phyloP scores from a whole-genome alignment of 2,797 vertebrate genomes.

The Sebastes iracundus region DNA sequence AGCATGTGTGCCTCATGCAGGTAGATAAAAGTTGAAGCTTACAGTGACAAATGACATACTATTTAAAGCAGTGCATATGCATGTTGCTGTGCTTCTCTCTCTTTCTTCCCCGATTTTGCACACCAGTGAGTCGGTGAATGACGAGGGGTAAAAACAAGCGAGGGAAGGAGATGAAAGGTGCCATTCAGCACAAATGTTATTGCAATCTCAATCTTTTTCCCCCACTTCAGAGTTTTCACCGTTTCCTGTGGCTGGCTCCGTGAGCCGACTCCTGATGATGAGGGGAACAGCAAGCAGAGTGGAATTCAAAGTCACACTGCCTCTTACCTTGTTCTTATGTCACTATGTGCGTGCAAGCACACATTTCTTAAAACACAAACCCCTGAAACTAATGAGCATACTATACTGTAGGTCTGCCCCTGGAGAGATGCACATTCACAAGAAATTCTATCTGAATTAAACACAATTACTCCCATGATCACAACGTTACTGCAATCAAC shows the following conservation, averaged over 20 bases:
- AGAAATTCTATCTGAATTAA: conserved; percentile 11
- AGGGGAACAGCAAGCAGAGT: conserved; percentile 12
- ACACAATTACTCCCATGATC: neutral
- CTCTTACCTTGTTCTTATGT: conserved; percentile 16
- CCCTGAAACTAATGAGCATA: conserved; percentile 8
- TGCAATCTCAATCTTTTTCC: conserved; percentile 54
- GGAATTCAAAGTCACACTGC: conserved; percentile 43
- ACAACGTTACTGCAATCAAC: neutral
- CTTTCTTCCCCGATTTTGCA: neutral
- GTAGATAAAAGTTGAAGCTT: neutral
- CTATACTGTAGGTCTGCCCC: neutral
- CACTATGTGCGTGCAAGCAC: neutral
- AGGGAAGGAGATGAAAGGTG: conserved; percentile 41
- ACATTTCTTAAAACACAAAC: conserved; percentile 15
- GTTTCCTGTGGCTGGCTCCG: conserved; percentile 35
- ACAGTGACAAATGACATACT: neutral
- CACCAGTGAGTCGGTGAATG: conserved; percentile 6
- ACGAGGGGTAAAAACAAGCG: conserved; percentile 8
- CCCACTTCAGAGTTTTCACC: conserved; percentile 29
- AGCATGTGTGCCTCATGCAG: neutral
- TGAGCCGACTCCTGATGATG: conserved; percentile 50
- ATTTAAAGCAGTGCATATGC: neutral
- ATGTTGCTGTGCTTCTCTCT: neutral
- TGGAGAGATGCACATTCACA: neutral
- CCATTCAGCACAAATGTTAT: conserved; percentile 51